Conservation (phyloP, 2,888 invertebrate genomes). For the Ryuthela nishihirai region DNA sequence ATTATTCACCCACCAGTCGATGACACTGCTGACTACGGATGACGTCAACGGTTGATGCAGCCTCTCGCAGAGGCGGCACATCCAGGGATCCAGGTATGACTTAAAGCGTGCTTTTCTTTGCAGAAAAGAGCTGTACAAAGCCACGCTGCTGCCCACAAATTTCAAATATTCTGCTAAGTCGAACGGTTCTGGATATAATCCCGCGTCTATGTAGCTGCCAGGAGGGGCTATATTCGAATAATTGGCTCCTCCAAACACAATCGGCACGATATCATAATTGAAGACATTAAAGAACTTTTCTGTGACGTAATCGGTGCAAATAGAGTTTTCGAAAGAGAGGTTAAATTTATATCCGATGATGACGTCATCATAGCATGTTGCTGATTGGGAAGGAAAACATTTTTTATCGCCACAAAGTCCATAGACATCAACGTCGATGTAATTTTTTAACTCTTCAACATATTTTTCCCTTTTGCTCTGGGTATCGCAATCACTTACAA, state of each 20-base stretch:
- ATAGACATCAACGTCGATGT: constrained; percentile 36
- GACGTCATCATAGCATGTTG: constrained; percentile 48
- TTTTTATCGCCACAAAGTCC: constrained; percentile 27
- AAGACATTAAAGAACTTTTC: constrained; percentile 46
- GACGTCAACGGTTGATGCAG: constrained; percentile 8
- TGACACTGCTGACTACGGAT: constrained; percentile 1
- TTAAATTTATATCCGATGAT: constrained; percentile 41
- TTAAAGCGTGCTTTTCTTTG: constrained; percentile 12
- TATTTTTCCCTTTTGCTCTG: constrained; percentile 35
- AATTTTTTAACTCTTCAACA: constrained; percentile 27
- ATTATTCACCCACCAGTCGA: constrained; percentile 13
- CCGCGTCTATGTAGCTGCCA: constrained; percentile 47
- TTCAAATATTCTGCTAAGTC: constrained; percentile 17
- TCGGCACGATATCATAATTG: constrained; percentile 44
- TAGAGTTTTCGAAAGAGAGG: constrained; percentile 35
- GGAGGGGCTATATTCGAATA: constrained; percentile 45
- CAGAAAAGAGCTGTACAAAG: constrained; percentile 5
- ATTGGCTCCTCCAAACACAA: constrained; percentile 46
- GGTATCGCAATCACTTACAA: constrained; percentile 33
- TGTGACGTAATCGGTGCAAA: constrained; percentile 47
- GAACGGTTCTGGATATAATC: constrained; percentile 18
- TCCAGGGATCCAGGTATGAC: constrained; percentile 31
- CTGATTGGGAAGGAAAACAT: constrained; percentile 41
- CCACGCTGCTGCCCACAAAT: constrained; percentile 7
- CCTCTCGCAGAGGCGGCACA: constrained; percentile 22